phyloP scores from a whole-genome alignment of 2,113 vertebrate species.

The Athene noctua region DNA sequence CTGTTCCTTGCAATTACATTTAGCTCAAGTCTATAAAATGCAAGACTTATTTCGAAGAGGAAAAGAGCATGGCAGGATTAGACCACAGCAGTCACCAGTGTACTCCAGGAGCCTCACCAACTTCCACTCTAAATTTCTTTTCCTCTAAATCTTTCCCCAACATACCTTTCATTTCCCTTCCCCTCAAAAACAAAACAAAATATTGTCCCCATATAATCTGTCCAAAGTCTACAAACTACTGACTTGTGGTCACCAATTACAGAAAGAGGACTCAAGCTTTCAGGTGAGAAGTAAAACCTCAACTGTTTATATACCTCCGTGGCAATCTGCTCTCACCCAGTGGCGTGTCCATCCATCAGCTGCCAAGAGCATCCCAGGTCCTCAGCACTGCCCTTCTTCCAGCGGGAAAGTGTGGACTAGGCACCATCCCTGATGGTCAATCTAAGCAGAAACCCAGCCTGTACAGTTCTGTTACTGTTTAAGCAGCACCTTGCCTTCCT shows the following conservation, averaged over 20 bases:
- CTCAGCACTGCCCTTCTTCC: background rate
- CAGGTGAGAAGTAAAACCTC: background rate
- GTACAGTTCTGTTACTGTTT: background rate
- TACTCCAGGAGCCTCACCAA: background rate
- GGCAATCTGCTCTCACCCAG: background rate
- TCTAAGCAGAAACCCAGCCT: background rate
- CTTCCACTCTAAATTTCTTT: background rate
- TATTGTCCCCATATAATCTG: background rate
- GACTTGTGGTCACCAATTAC: background rate
- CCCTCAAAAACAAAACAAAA: background rate
- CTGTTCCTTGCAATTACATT: background rate
- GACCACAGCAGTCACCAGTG: background rate
- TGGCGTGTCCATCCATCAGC: accelerated
- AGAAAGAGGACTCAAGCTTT: background rate
- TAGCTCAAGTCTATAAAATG: background rate
- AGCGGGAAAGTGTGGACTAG: background rate
- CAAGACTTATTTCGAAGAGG: background rate
- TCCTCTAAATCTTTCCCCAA: background rate
- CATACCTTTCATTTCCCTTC: background rate
- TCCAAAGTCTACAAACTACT: background rate
- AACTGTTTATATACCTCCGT: background rate
- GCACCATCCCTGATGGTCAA: background rate
- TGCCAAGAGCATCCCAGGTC: background rate
- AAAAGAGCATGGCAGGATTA: background rate
- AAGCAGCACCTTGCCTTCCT: background rate